Conservation (phyloP, 2,888 invertebrate species). For the Tipula lateralis region DNA sequence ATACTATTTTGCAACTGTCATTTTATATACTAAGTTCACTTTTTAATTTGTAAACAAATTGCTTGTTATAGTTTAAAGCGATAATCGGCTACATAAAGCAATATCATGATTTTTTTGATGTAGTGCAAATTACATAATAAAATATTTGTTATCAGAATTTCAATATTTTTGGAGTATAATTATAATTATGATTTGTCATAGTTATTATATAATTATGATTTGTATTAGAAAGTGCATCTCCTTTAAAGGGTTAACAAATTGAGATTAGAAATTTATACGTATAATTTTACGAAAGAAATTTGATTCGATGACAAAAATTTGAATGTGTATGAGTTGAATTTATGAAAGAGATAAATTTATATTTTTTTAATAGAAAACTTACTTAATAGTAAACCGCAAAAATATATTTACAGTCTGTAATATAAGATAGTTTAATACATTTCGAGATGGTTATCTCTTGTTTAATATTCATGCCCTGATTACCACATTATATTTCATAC, state of each 20-base stretch:
- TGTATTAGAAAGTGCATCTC: not conserved
- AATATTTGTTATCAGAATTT: not conserved
- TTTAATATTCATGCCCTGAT: not conserved
- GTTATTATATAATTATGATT: not conserved
- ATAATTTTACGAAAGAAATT: not conserved
- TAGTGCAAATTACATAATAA: not conserved
- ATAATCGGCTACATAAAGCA: not conserved
- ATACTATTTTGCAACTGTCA: no score
- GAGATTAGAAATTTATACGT: not conserved
- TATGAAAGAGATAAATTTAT: not conserved
- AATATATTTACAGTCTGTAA: not conserved
- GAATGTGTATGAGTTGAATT: not conserved
- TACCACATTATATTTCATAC: not conserved
- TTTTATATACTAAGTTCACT: no score
- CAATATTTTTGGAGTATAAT: not conserved
- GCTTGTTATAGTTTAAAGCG: not conserved
- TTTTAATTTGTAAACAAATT: not conserved
- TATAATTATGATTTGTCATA: not conserved
- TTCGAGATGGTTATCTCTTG: not conserved
- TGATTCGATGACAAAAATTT: not conserved
- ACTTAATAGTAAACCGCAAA: not conserved
- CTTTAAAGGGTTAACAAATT: not conserved
- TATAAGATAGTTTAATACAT: not conserved
- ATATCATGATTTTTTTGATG: not conserved
- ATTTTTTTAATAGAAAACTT: no score